Conservation (phyloP, 2,797 vertebrate species). For the Gymnodraco acuticeps region DNA sequence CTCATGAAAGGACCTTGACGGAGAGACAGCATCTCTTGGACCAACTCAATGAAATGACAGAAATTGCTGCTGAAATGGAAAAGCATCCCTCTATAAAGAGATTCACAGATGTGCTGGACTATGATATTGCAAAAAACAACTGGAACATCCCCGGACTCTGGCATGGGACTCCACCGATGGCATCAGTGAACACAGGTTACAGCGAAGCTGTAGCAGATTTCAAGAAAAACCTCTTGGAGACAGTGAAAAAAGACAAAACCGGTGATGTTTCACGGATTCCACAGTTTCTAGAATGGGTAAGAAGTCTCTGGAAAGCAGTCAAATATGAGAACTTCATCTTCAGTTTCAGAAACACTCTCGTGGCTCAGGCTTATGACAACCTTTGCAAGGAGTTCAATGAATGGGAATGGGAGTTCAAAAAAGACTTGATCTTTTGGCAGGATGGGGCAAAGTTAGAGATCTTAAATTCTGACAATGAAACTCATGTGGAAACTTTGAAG, state of each 20-base stretch:
- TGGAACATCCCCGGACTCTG: conserved; percentile 87
- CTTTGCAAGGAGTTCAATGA: conserved; percentile 63
- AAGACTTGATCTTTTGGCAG: conserved; percentile 56
- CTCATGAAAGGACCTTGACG: conserved; percentile 43
- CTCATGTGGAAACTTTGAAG: not conserved
- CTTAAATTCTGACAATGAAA: conserved; percentile 38
- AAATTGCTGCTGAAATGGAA: conserved; percentile 73
- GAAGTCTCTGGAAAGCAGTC: conserved; percentile 79
- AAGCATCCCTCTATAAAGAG: conserved; percentile 4
- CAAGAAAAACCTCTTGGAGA: conserved; percentile 77
- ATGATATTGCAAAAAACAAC: conserved; percentile 72
- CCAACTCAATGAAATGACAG: conserved; percentile 74
- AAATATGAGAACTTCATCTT: conserved; percentile 82
- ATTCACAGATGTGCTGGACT: conserved; percentile 78
- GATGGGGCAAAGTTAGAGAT: conserved; percentile 53
- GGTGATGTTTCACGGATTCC: conserved; percentile 63
- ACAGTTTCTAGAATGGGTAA: conserved; percentile 80
- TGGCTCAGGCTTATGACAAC: conserved; percentile 74
- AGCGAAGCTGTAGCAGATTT: conserved; percentile 78
- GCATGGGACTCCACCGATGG: conserved; percentile 87
- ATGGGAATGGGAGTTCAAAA: conserved; percentile 78
- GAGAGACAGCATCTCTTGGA: conserved; percentile 64
- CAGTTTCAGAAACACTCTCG: conserved; percentile 80
- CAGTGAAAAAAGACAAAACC: conserved; percentile 51
- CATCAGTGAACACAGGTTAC: conserved; percentile 84